A percentile compares a stretch with the other conserved stretches of the same genome.
phyloP scores from a whole-genome alignment of 2,113 vertebrate genomes.

The Rhynchomys soricoides region DNA sequence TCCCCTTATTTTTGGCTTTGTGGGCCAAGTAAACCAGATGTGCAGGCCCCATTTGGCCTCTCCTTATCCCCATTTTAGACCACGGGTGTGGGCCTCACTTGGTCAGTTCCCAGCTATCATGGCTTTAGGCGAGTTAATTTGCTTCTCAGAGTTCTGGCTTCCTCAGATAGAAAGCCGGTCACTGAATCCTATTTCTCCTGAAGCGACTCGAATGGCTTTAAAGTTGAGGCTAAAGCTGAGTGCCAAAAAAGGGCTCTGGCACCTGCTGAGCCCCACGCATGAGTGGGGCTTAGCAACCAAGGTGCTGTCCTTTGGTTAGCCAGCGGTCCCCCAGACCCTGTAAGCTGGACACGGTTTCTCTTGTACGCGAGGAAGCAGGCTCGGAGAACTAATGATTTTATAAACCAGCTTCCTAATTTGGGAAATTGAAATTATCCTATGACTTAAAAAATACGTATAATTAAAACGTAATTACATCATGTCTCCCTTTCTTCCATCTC shows the following conservation, averaged over 20 bases:
- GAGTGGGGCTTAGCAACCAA: background rate
- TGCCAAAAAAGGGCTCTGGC: background rate
- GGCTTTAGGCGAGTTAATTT: background rate
- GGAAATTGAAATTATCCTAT: background rate
- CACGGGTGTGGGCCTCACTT: background rate
- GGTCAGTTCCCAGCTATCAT: background rate
- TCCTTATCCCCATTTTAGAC: background rate
- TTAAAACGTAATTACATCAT: background rate
- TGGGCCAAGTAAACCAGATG: constrained; percentile 58
- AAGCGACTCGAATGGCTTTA: background rate
- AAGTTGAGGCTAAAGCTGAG: background rate
- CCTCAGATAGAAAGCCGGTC: background rate
- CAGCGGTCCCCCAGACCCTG: background rate
- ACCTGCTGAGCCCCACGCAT: background rate
- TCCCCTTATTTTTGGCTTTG: background rate
- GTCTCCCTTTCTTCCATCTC: background rate
- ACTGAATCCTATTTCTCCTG: background rate
- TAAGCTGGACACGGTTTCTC: background rate
- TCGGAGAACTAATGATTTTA: background rate
- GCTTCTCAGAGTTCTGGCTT: constrained; percentile 24
- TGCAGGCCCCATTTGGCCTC: background rate
- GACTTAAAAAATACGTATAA: background rate
- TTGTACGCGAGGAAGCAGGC: background rate
- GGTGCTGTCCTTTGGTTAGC: background rate
- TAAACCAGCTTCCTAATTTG: background rate